Evolutionary conservation across 2,797 vertebrate genomes (phyloP).

Genomic region (Betta splendens): DNA sequence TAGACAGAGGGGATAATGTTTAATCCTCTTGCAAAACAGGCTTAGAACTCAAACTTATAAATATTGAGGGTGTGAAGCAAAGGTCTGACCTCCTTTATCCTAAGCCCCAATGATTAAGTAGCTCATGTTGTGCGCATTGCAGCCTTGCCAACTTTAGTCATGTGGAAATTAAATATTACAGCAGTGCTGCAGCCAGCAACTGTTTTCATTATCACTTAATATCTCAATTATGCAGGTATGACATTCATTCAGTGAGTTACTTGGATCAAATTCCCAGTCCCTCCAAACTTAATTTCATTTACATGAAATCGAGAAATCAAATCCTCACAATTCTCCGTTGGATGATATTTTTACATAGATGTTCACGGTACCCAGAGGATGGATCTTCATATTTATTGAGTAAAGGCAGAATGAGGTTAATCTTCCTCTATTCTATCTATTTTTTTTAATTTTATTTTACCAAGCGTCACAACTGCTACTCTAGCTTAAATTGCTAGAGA

Average conservation of each 20-base stretch:
- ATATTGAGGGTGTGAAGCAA: constrained; percentile 14
- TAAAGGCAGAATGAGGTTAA: neutral
- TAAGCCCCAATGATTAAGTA: neutral
- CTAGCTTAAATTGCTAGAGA: too few relatives aligned
- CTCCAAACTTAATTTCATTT: too few relatives aligned
- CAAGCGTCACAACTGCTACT: too few relatives aligned
- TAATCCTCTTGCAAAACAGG: constrained; percentile 37
- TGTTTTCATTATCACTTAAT: neutral
- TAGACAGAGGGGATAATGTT: constrained; percentile 39
- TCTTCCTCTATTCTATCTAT: too few relatives aligned
- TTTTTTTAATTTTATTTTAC: too few relatives aligned
- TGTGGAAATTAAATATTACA: too few relatives aligned
- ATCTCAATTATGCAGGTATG: neutral
- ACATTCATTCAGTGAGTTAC: too few relatives aligned
- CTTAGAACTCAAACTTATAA: constrained; percentile 17
- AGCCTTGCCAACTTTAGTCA: too few relatives aligned
- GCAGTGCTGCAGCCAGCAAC: rapidly evolving
- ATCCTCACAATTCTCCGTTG: neutral
- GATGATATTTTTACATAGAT: neutral
- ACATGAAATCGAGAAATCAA: neutral
- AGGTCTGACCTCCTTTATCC: constrained; percentile 1
- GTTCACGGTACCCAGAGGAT: neutral
- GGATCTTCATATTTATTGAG: neutral
- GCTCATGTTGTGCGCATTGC: neutral
- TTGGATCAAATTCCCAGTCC: too few relatives aligned